Percentiles rank a stretch among this genome's conserved stretches.
These are phyloP conservation scores for Tetragonula clypearis DNA, from an alignment of 1,140 invertebrate species.

Conservation along the genomic window DNA sequence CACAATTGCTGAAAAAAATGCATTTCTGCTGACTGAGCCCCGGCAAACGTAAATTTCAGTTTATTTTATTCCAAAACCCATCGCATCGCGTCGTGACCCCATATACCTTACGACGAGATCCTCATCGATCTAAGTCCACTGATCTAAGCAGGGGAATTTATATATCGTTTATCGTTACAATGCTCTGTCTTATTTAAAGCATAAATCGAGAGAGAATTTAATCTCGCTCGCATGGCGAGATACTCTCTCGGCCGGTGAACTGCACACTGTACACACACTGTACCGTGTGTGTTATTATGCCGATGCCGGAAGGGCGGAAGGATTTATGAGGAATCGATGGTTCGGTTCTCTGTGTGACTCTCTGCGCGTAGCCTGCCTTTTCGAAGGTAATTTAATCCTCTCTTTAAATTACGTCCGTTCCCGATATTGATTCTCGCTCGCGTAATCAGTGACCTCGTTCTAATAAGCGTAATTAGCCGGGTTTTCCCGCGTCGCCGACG, in stretches of 20 bases:
- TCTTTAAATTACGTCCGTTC: slow-evolving; percentile 22
- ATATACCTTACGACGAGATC: neutral
- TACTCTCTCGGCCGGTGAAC: neutral
- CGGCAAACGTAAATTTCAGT: neutral
- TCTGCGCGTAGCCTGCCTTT: slow-evolving; percentile 2
- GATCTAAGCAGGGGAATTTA: neutral
- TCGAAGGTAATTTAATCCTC: slow-evolving; percentile 14
- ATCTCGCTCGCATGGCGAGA: neutral
- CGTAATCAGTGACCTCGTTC: neutral
- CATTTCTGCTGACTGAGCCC: neutral
- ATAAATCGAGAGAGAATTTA: slow-evolving; percentile 6
- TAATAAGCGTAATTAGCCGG: neutral
- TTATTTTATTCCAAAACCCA: neutral
- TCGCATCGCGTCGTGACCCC: neutral
- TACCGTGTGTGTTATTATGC: neutral
- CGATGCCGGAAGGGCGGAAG: slow-evolving; percentile 7
- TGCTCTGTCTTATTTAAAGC: neutral
- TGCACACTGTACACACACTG: too few relatives aligned
- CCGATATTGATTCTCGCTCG: slow-evolving; percentile 16
- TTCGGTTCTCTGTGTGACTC: neutral
- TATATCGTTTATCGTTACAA: neutral
- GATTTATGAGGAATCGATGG: slow-evolving; percentile 8
- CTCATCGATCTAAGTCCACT: neutral
- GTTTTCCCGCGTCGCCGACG: neutral
- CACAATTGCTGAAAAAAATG: neutral